phyloP scores from a whole-genome alignment of 2,888 invertebrate genomes.

The Miltochrista miniata region DNA sequence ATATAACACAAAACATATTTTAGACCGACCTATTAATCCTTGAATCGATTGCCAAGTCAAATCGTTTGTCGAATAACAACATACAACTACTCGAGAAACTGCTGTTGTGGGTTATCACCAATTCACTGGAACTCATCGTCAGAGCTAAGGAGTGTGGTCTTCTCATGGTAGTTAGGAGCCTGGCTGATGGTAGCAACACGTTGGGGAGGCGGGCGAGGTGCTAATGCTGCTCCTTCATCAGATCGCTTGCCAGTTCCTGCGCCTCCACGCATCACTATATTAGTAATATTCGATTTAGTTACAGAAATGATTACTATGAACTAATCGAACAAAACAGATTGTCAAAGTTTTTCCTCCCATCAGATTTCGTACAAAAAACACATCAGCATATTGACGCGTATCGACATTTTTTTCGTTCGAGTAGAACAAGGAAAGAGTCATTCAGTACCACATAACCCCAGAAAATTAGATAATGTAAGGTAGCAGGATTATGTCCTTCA shows the following conservation, averaged over 20 bases:
- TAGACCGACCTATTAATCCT: too few species aligned
- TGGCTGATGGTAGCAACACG: constrained; percentile 91
- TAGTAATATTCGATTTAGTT: constrained; percentile 12
- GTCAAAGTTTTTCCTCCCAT: too few species aligned
- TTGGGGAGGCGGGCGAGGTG: constrained; percentile 86
- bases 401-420: too few species aligned
- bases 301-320: not conserved
- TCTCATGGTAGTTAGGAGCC: constrained; percentile 93
- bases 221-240: constrained; percentile 77
- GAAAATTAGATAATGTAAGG: too few species aligned
- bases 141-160: constrained; percentile 96
- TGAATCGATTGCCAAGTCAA: constrained; percentile 10
- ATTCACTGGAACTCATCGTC: constrained; percentile 96
- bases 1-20: too few species aligned
- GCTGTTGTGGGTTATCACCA: not conserved
- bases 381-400: too few species aligned
- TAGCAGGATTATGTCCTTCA: too few species aligned
- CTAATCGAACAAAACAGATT: too few species aligned
- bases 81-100: constrained; percentile 12
- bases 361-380: too few species aligned
- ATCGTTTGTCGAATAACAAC: constrained; percentile 35
- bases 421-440: too few species aligned
- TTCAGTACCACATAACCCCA: too few species aligned
- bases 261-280: constrained; percentile 70
- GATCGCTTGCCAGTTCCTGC: constrained; percentile 61